phyloP scores from a whole-genome alignment of 2,888 invertebrate genomes.

The Zonitis immaculata region DNA sequence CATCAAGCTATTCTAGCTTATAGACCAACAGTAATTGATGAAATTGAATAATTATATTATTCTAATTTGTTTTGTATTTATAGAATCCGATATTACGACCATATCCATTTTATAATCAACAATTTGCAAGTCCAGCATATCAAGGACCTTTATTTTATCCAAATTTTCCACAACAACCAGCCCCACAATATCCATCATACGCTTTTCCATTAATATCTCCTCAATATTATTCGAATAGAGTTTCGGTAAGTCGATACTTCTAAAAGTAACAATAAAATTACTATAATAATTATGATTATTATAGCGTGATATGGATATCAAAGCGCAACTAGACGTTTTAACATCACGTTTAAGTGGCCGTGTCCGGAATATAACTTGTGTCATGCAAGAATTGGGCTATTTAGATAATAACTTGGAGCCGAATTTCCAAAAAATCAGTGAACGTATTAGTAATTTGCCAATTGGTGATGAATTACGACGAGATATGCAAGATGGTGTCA shows the following conservation, averaged over 20 bases:
- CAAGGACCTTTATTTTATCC: slow-evolving; percentile 47
- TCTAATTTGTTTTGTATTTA: slow-evolving; percentile 13
- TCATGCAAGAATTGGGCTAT: slow-evolving; percentile 68
- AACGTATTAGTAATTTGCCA: slow-evolving; percentile 58
- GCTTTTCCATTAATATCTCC: slow-evolving; percentile 47
- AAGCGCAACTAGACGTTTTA: slow-evolving; percentile 58
- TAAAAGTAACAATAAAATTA: background rate
- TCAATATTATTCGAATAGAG: slow-evolving; percentile 47
- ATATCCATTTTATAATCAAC: slow-evolving; percentile 41
- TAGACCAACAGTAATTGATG: slow-evolving; percentile 50
- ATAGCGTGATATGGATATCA: slow-evolving; percentile 59
- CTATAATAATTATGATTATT: slow-evolving; percentile 23
- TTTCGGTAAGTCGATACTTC: slow-evolving; percentile 50
- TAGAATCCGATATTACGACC: slow-evolving; percentile 48
- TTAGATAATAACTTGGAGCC: slow-evolving; percentile 63
- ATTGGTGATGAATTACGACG: slow-evolving; percentile 58
- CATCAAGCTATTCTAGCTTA: slow-evolving; percentile 56
- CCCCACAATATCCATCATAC: slow-evolving; percentile 39
- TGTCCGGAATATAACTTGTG: slow-evolving; percentile 62
- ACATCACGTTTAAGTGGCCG: slow-evolving; percentile 53
- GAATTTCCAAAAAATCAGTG: slow-evolving; percentile 60
- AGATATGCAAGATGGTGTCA: slow-evolving; percentile 63
- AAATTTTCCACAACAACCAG: slow-evolving; percentile 47
- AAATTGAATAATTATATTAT: background rate
- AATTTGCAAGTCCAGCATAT: slow-evolving; percentile 22